Evolutionary conservation across 1,140 invertebrate species (phyloP), one percentile per base, ranked within the genome.

Genomic region (Anastrepha obliqua): DNA sequence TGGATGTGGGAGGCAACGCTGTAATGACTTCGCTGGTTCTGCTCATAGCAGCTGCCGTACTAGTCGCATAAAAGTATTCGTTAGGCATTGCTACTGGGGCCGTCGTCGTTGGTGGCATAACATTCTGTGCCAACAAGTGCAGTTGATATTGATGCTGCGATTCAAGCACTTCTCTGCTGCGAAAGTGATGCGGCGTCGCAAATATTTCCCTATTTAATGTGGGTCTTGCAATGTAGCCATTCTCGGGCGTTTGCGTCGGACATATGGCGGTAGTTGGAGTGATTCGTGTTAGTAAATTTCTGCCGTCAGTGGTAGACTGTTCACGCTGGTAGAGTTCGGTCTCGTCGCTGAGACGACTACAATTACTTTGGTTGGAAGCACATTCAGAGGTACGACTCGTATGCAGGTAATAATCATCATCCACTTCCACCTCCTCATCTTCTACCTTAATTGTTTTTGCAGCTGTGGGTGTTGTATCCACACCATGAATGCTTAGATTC

Each of bases 31-130:
- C 89, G 9, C 42, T 55, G 51, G 74, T 9, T 58, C 47, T 9
- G 3, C 74, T 20, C 7, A 81, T n/a, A 39, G 91, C 89, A 44
- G 89, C 89, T 2, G 87, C 85, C 9, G 91, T 89, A 42, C 89
- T 90, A 9, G 78, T 65, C 20, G 85, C 91, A 87, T 92, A 92
- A 42, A 91, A 92, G 17, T 91, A 85, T 85, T 91, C 91, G 74
- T 88, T 90, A 85, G 87, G 29, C 7, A 85, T 65, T 7, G 89
- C 70, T 13, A 87, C 85, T 8, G 91, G 90, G 4, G 39, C 3
- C 51, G 70, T 11, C 2, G 42, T 9, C 59, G 44, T 62, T n/a
- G 86, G 42, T 47, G 87, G 65, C 55, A 88, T 62, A 39, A n/a
- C 42, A 65, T 55, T 85, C 3, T 74, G 42, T 58, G 39, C 47